Evolutionary conservation across 1,140 invertebrate genomes (phyloP), one percentile per base, ranked within the genome.

Genomic region (Macrostomum lignano): DNA sequence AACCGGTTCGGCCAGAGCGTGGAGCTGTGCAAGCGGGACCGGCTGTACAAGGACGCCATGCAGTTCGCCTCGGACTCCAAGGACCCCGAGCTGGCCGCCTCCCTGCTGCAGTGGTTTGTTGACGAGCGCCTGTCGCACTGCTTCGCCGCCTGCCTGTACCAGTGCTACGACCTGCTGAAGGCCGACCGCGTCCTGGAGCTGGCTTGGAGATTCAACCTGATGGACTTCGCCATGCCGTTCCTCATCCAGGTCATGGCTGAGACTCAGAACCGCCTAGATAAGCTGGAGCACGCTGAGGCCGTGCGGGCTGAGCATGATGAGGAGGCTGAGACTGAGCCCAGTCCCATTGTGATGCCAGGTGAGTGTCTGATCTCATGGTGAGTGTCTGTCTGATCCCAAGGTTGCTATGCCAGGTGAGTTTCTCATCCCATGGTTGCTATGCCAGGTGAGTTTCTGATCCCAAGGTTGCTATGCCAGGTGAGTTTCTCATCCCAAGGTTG

Each of bases 1-100:
- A 96, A 98, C 57, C 68, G 88, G 54, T 98, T 88, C 88, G 94
- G 93, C 61, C 88, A 98, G 52, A 86, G 79, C 25, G 84, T 99
- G 31, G 88, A 96, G n/a, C n/a, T n/a, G n/a, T n/a, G n/a, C n/a
- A n/a, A n/a, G 11, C 25, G 7, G 15, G 7, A n/a, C 21, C 7
- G 7, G 20, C 33, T 33, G 25, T 10, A 7, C 33, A 14, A 74
- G 63, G 91, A 98, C 64, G 82, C 88, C 1, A 98, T 99, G 84
- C 82, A 88, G 50, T 98, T 94, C 58, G 88, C 88, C 9, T 72
- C 82, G 5, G 91, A 99, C 61, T 93, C 82, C 5, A 72, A 79
- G 43, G 79, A 86, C 54, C 64, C 76, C 17, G 88, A 94, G 42
- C 72, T 94, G 35, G 88, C 91, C 9, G 84, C 96, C 63, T 86